A percentile compares a stretch with the other conserved stretches of the same genome.
Evolutionary conservation across 2,888 invertebrate genomes (phyloP).

Genomic region (Melitaea athalia): DNA sequence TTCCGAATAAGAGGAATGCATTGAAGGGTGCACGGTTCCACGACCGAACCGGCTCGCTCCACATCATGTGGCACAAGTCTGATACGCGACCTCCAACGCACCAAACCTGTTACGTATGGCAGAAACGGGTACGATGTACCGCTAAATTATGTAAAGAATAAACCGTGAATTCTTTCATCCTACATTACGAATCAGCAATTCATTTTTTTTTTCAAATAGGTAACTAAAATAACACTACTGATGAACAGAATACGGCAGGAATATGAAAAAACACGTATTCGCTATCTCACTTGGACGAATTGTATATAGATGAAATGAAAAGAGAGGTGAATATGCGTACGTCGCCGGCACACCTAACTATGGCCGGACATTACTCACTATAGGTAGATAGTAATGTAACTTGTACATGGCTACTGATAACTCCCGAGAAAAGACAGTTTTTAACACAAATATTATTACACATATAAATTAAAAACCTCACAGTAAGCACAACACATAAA

Average conservation of each 20-base stretch:
- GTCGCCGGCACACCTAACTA: slow-evolving; percentile 81
- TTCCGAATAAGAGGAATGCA: slow-evolving; percentile 62
- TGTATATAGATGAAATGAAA: slow-evolving; percentile 62
- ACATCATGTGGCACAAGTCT: slow-evolving; percentile 75
- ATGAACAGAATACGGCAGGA: slow-evolving; percentile 57
- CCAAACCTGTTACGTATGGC: slow-evolving; percentile 79
- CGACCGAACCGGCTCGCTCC: slow-evolving; percentile 63
- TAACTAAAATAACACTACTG: slow-evolving; percentile 50
- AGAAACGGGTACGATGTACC: slow-evolving; percentile 60
- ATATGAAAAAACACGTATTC: slow-evolving; percentile 63
- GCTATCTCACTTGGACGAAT: slow-evolving; percentile 65
- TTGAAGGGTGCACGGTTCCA: slow-evolving; percentile 61
- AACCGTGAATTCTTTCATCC: slow-evolving; percentile 44
- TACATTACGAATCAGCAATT: slow-evolving; percentile 44
- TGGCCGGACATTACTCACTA: slow-evolving; percentile 83
- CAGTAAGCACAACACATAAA: slow-evolving; percentile 66
- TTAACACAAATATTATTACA: slow-evolving; percentile 52
- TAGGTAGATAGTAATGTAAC: slow-evolving; percentile 71
- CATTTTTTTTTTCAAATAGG: slow-evolving; percentile 54
- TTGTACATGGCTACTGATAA: slow-evolving; percentile 65
- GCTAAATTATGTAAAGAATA: slow-evolving; percentile 54
- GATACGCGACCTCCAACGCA: slow-evolving; percentile 78
- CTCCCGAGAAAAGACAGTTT: slow-evolving; percentile 56
- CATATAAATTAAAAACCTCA: slow-evolving; percentile 53
- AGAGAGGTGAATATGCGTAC: slow-evolving; percentile 80